These are phyloP conservation scores for Rhineura floridana DNA, from an alignment of 2,113 vertebrate genomes.

Conservation along the genomic window DNA sequence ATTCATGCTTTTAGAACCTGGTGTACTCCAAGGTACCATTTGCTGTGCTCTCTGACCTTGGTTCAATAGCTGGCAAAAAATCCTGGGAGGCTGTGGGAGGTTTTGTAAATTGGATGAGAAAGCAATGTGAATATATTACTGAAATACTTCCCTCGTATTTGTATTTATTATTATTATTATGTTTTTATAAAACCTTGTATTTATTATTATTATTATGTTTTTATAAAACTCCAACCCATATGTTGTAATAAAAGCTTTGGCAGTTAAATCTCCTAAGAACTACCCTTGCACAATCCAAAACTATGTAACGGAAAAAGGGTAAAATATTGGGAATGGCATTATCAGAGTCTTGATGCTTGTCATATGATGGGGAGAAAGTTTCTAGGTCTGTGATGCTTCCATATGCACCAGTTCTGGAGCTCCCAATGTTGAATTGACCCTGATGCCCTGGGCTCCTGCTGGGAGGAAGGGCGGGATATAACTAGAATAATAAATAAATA, in stretches of 20 bases:
- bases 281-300: not conserved
- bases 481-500: too few relatives aligned
- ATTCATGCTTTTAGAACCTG: constrained; percentile 2
- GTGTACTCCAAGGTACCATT: not conserved
- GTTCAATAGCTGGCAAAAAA: not conserved
- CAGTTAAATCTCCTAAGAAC: not conserved
- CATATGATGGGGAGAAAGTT: not conserved
- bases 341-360: not conserved
- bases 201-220: not conserved
- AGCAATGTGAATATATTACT: not conserved
- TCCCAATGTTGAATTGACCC: not conserved
- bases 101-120: not conserved
- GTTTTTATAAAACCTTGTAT: not conserved
- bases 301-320: not conserved
- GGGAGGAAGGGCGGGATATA: too few relatives aligned
- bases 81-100: not conserved
- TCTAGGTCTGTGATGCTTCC: not conserved
- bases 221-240: not conserved
- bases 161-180: not conserved
- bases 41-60: not conserved
- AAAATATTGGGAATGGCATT: not conserved
- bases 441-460: too few relatives aligned
- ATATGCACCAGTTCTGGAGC: not conserved
- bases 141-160: not conserved
- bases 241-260: not conserved